Conservation (phyloP, 2,888 invertebrate species). For the Netelia fuscicornis region DNA sequence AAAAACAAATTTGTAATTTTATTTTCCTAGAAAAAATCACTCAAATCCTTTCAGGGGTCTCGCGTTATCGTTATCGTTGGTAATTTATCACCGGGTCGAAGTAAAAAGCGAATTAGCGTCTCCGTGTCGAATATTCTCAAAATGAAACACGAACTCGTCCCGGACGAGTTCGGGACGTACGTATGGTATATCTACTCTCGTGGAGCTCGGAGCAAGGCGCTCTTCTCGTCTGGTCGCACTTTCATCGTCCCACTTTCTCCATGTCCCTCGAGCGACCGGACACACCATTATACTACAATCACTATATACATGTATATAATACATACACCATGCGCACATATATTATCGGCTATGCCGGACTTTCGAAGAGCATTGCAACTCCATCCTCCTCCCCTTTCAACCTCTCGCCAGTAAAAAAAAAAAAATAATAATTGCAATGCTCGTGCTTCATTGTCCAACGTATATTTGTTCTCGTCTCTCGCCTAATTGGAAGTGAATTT, state of each 20-base stretch:
- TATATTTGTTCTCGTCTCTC: neutral
- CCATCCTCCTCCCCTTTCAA: neutral
- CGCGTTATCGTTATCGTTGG: neutral
- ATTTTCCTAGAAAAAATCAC: no score
- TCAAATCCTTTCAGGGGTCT: no score
- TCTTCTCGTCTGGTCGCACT: constrained; percentile 80
- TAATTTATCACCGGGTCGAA: neutral
- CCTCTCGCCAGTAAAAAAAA: neutral
- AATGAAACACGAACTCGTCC: neutral
- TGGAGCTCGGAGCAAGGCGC: constrained; percentile 67
- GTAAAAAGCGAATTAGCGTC: constrained; percentile 18
- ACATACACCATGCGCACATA: constrained; percentile 26
- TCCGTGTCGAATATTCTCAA: constrained; percentile 8
- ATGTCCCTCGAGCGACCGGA: constrained; percentile 65
- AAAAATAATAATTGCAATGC: neutral
- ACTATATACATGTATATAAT: constrained; percentile 21
- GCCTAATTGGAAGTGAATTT: neutral
- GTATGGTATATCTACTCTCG: constrained; percentile 42
- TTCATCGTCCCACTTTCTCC: constrained; percentile 84
- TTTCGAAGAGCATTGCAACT: constrained; percentile 47
- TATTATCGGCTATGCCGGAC: constrained; percentile 25
- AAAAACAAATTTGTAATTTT: no score
- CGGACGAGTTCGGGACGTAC: constrained; percentile 22
- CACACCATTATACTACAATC: constrained; percentile 39
- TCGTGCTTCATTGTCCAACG: neutral